Evolutionary conservation across 2,888 invertebrate genomes (phyloP).

Genomic region (Acleris laterana): DNA sequence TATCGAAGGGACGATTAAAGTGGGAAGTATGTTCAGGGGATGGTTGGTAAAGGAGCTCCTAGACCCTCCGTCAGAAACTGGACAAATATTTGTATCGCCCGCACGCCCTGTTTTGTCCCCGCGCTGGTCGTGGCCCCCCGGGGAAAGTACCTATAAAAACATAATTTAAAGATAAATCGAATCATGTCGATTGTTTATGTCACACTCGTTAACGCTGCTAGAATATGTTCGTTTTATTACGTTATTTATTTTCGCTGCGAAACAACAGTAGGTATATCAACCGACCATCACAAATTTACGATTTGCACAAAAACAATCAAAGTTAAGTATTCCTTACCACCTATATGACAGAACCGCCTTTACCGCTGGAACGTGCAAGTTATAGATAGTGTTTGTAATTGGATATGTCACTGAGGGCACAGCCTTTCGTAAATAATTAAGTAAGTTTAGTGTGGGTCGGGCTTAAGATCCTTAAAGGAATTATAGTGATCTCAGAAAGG

Average conservation of each 20-base stretch:
- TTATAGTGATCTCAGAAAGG: constrained; percentile 16
- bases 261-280: constrained; percentile 23
- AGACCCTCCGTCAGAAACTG: constrained; percentile 40
- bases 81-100: constrained; percentile 45
- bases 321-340: too few species aligned
- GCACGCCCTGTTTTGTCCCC: constrained; percentile 35
- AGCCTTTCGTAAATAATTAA: constrained; percentile 32
- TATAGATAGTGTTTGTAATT: constrained; percentile 29
- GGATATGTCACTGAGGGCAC: constrained; percentile 21
- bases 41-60: constrained; percentile 43
- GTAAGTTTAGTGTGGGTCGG: constrained; percentile 21
- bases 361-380: constrained; percentile 12
- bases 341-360: neutral
- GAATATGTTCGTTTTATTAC: constrained; percentile 23
- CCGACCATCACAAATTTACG: constrained; percentile 21
- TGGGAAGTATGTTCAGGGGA: constrained; percentile 47
- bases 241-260: constrained; percentile 23
- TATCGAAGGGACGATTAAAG: constrained; percentile 35
- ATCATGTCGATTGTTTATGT: constrained; percentile 25
- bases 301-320: too few species aligned
- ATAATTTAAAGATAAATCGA: constrained; percentile 8
- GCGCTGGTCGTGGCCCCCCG: neutral
- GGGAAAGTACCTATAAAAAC: constrained; percentile 19
- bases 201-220: constrained; percentile 26
- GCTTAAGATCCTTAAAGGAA: constrained; percentile 17